Conservation (phyloP, 2,797 vertebrate genomes). For the Anomalospiza imberbis region DNA sequence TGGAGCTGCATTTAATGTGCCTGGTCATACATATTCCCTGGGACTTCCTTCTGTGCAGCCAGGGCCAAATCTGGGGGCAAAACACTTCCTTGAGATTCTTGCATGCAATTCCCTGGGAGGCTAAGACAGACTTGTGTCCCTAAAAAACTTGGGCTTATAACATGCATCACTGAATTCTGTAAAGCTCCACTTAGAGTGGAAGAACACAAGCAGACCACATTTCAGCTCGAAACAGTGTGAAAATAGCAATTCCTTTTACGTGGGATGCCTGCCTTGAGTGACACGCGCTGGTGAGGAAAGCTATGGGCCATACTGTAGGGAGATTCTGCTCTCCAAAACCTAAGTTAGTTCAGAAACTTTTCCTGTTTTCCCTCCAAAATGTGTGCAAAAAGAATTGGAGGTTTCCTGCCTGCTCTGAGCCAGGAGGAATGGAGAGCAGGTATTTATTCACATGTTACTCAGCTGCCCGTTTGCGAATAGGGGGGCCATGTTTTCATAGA, state of each 20-base stretch:
- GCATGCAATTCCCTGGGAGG: neutral
- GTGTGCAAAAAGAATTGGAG: neutral
- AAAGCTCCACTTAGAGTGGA: neutral
- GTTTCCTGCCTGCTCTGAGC: neutral
- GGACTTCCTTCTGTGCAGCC: neutral
- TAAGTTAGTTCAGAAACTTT: neutral
- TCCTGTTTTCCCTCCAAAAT: neutral
- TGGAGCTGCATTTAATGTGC: neutral
- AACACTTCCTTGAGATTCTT: neutral
- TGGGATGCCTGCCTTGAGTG: slow-evolving; percentile 14
- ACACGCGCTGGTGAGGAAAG: neutral
- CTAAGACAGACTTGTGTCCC: neutral
- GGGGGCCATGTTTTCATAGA: slow-evolving; percentile 59
- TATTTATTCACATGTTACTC: slow-evolving; percentile 61
- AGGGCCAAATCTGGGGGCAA: neutral
- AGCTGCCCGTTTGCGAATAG: neutral
- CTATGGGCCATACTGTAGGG: neutral
- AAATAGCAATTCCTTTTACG: neutral
- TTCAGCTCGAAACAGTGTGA: neutral
- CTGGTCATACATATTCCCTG: neutral
- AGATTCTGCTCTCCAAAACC: neutral
- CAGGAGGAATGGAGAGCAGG: slow-evolving; percentile 1
- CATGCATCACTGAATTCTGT: neutral
- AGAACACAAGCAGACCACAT: neutral
- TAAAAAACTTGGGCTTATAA: neutral